Percentiles rank a stretch among this genome's conserved stretches.
phyloP scores from a whole-genome alignment of 1,140 invertebrate genomes.

The Cherax quadricarinatus region DNA sequence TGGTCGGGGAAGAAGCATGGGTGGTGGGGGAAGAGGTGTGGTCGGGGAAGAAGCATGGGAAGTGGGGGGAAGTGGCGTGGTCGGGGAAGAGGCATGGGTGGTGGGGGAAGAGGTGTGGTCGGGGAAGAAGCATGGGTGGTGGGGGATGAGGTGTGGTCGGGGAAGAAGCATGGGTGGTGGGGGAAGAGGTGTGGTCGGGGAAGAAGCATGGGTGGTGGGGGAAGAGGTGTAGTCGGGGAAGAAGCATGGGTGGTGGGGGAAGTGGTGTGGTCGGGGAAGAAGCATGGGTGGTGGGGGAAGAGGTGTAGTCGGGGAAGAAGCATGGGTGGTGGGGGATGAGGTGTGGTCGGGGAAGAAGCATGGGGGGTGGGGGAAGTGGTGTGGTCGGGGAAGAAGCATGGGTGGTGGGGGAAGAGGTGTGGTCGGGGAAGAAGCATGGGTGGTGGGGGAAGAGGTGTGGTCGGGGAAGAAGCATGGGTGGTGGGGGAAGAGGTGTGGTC shows the following conservation, averaged over 20 bases:
- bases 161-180: too few species aligned
- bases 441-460: neutral
- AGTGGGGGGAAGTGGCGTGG: neutral
- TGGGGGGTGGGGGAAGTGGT: neutral
- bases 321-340: too few species aligned
- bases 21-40: neutral
- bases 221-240: neutral
- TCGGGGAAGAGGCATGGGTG: too few species aligned
- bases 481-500: neutral
- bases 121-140: neutral
- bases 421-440: neutral
- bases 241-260: too few species aligned
- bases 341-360: neutral
- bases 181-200: neutral
- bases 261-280: neutral
- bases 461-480: too few species aligned
- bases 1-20: too few species aligned
- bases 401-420: neutral
- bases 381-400: too few species aligned
- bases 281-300: neutral
- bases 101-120: neutral
- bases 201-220: neutral
- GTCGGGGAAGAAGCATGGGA: neutral
- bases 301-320: neutral
- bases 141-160: neutral